Evolutionary conservation across 2,113 vertebrate species (phyloP), one percentile per base, ranked within the genome.

Genomic region (Nanorana parkeri): DNA sequence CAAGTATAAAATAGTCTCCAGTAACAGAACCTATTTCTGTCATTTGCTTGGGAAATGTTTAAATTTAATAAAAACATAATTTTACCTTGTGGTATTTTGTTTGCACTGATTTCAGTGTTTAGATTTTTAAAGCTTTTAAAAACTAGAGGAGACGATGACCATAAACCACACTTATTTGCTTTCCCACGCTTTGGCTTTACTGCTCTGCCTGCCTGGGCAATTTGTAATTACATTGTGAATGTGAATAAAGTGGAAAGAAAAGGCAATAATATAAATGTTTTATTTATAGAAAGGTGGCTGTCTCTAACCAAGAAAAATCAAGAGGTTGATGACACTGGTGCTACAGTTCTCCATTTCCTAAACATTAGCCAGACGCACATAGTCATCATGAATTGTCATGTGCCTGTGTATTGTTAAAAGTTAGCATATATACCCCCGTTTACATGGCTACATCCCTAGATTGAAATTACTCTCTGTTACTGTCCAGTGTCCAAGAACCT

Each of bases 131-230:
- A 41, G 72, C 64, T 78, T 56, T 56, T 67, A 55, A n/a, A 68
- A 78, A 26, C 77, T 78, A 51, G 20, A 41, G 5, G 71, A 75
- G 72, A 56, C 21, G 64, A 32, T 56, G 47, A 56, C 65, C 77
- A 74, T 66, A 74, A 81, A 74, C 66, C 77, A 69, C 52, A 68
- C 7, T 41, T 20, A 47, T 74, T 54, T 54, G n/a, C 29, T 65
- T 81, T 81, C 80, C 80, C 80, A 81, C 80, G 69, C 60, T 32
- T 74, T 28, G 6, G 29, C 28, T 10, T 81, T 29, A 74, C 61
- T 26, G 13, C 21, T 74, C 29, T 75, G 80, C 61, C 55, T 60
- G 58, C 52, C 54, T 20, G 51, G 52, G 68, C 58, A 74, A 67
- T 55, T 75, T 65, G 26, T 23, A 63, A 55, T 71, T 60, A 28